These are phyloP conservation scores for Echinops telfairi DNA, from an alignment of 2,113 vertebrate species.

Conservation along the genomic window DNA sequence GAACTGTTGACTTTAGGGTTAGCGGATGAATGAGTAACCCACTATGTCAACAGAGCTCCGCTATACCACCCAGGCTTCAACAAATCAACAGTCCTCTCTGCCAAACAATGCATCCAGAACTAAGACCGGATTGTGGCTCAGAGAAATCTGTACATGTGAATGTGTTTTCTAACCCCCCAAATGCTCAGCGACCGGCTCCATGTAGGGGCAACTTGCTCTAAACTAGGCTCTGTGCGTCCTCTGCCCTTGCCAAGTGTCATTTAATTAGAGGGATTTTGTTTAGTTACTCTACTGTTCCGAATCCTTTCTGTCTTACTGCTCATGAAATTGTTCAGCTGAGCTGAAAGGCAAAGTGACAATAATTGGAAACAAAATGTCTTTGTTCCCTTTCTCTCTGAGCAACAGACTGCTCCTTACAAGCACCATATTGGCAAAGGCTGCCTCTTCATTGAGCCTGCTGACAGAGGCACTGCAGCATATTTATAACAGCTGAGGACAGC, in stretches of 20 bases:
- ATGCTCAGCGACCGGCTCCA: neutral
- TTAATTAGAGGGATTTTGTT: slow-evolving; percentile 53
- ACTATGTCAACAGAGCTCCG: too few relatives aligned
- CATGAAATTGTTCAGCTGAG: slow-evolving; percentile 65
- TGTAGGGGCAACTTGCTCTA: neutral
- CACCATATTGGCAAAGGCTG: slow-evolving; percentile 69
- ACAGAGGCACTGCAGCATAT: slow-evolving; percentile 86
- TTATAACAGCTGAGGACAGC: slow-evolving; percentile 87
- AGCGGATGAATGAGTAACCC: too few relatives aligned
- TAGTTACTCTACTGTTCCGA: slow-evolving; percentile 7
- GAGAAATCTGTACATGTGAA: neutral
- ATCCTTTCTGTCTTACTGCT: neutral
- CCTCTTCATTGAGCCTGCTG: slow-evolving; percentile 72
- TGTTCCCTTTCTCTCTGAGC: slow-evolving; percentile 75
- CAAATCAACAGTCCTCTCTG: neutral
- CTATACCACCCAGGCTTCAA: neutral
- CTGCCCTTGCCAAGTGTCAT: neutral
- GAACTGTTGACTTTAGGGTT: too few relatives aligned
- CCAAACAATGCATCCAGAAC: neutral
- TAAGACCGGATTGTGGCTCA: neutral
- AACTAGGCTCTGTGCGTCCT: neutral
- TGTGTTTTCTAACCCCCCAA: neutral
- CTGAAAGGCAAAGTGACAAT: slow-evolving; percentile 80
- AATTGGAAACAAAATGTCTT: slow-evolving; percentile 73
- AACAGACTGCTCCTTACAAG: slow-evolving; percentile 81